These are phyloP conservation scores for Callyntrura guangdongensis DNA, from an alignment of 2,888 invertebrate genomes.

Conservation along the genomic window DNA sequence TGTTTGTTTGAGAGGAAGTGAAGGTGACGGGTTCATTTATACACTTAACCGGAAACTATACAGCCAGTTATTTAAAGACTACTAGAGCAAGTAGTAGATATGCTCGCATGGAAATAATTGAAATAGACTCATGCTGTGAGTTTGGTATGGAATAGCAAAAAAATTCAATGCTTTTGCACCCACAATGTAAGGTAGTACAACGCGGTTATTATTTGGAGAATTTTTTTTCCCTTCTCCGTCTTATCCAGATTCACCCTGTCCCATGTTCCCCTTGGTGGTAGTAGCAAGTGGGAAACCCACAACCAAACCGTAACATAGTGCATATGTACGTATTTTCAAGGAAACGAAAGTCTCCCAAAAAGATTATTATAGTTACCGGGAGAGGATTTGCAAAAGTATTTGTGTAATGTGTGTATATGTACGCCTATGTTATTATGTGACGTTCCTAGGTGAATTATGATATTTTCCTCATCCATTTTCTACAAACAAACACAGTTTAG, in stretches of 20 bases:
- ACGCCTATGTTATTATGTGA: conserved; percentile 16
- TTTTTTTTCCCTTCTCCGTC: not conserved
- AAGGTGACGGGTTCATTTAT: conserved; percentile 42
- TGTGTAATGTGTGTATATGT: not conserved
- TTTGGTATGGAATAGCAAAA: not conserved
- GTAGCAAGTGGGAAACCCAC: too few species aligned
- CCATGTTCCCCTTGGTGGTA: not conserved
- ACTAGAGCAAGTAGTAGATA: not conserved
- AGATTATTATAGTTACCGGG: conserved; percentile 55
- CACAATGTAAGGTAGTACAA: not conserved
- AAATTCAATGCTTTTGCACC: not conserved
- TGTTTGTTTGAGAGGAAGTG: conserved; percentile 16
- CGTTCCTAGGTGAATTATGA: conserved; percentile 73
- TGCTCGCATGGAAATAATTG: conserved; percentile 6
- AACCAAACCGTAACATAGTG: not conserved
- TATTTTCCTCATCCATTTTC: conserved; percentile 53
- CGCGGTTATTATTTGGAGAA: not conserved
- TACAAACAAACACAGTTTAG: not conserved
- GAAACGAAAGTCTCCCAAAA: conserved; percentile 48
- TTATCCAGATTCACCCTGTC: not conserved
- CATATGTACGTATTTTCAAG: not conserved
- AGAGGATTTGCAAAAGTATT: conserved; percentile 41
- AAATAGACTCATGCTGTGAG: not conserved
- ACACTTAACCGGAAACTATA: conserved; percentile 22
- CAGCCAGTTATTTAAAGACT: not conserved